These are phyloP conservation scores for Bruchidius siliquastri DNA, from an alignment of 2,888 invertebrate species.

Conservation along the genomic window DNA sequence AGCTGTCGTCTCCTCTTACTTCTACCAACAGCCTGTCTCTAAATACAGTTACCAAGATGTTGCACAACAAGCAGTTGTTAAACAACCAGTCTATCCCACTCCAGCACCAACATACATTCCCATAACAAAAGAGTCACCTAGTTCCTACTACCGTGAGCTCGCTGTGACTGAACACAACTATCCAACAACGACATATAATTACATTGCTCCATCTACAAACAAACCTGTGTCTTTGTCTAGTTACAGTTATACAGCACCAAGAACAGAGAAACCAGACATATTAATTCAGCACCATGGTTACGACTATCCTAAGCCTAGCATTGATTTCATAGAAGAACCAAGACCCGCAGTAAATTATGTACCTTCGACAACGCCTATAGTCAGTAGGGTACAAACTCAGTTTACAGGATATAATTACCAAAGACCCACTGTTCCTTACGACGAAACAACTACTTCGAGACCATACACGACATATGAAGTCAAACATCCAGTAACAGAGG, in stretches of 20 bases:
- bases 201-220: neutral
- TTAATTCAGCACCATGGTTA: constrained; percentile 21
- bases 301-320: constrained; percentile 29
- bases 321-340: constrained; percentile 42
- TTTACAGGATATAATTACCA: constrained; percentile 38
- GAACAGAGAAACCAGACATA: neutral
- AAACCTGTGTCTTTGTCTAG: constrained; percentile 22
- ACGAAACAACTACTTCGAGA: constrained; percentile 33
- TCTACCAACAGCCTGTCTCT: constrained; percentile 11
- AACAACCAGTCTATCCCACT: constrained; percentile 1
- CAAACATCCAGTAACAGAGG: constrained; percentile 33
- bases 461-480: constrained; percentile 20
- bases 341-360: constrained; percentile 12
- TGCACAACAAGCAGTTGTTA: constrained; percentile 2
- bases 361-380: neutral
- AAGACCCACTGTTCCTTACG: constrained; percentile 37
- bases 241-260: constrained; percentile 20
- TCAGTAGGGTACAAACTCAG: neutral
- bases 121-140: constrained; percentile 2
- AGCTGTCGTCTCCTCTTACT: constrained; percentile 12
- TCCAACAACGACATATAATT: neutral
- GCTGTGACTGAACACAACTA: constrained; percentile 1
- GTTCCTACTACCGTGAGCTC: constrained; percentile 1
- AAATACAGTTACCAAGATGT: constrained; percentile 10
- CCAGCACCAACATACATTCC: constrained; percentile 1